Base-by-base conservation (phyloP, 2,888 invertebrate species). In the Drosophila cognata region DNA sequence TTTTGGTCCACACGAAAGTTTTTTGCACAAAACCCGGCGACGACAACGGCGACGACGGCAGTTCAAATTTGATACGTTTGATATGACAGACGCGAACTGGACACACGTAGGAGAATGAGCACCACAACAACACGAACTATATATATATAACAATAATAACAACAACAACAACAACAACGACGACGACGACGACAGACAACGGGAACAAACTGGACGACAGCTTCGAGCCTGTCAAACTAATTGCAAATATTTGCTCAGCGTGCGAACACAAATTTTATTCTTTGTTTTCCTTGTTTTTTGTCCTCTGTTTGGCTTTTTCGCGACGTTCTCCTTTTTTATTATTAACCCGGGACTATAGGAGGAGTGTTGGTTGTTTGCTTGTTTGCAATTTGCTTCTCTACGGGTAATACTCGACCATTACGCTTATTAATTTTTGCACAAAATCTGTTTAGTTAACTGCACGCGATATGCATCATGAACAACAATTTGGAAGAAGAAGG, bases 191-290 rank as follows among this genome's bases (percentile, higher is more conserved):
- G 46, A 13, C 21, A 46, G 51, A 48, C 31, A 65, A 79, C 62
- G 62, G 61, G 75, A 71, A 71, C 56, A 63, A 59, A 52, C 65
- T 35, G 48, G 21, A 41, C 46, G 36, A 72, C 65, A 59, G 52
- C 67, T 75, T 57, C 77, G 67, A 75, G 66, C 68, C 69, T 64
- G 62, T 60, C 77, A 74, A 74, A 77, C 81, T 74, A 82, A 82
- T 82, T 81, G 79, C 67, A 82, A 82, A 82, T 82, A 79, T 82
- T 82, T 82, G 81, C 76, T 59, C 66, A 61, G 64, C 59, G 66
- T 41, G 59, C 73, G 73, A 79, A 79, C 79, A 77, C 46, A 77
- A 79, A 71, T 78, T 78, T 55, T 58, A 56, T 60, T 57, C 63
- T 52, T 65, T 64, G 52, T 52, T 33, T 51, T 11, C 25, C 21